phyloP scores from a whole-genome alignment of 2,888 invertebrate species.

The Sturmia bella region DNA sequence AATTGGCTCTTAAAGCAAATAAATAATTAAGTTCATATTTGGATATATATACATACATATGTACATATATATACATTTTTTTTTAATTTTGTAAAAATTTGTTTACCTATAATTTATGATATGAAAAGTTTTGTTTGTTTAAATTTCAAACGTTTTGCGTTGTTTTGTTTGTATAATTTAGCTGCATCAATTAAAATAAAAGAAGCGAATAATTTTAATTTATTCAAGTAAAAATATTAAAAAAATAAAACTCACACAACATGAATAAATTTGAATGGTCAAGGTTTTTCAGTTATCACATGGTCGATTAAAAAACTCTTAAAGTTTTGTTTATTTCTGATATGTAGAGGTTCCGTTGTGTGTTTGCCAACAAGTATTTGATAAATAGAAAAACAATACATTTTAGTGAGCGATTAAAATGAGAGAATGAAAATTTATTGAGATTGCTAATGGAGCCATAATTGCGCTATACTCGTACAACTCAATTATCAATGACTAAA shows the following conservation, averaged over 20 bases:
- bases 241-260: constrained; percentile 10
- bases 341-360: not conserved
- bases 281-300: constrained; percentile 53
- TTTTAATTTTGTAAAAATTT: not conserved
- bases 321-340: not conserved
- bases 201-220: constrained; percentile 9
- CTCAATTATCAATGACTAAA: too few species aligned
- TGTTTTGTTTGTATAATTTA: constrained; percentile 34
- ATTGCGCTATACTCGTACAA: too few species aligned
- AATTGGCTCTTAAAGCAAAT: too few species aligned
- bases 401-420: too few species aligned
- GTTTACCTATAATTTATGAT: not conserved
- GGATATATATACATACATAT: not conserved
- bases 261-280: constrained; percentile 49
- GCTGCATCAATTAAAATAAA: constrained; percentile 45
- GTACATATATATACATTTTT: not conserved
- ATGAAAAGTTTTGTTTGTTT: not conserved
- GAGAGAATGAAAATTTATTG: too few species aligned
- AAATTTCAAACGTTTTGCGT: constrained; percentile 30
- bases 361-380: too few species aligned
- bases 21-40: too few species aligned
- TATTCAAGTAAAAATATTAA: constrained; percentile 35
- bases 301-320: constrained; percentile 24
- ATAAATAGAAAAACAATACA: too few species aligned
- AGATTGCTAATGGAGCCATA: too few species aligned